phyloP scores from a whole-genome alignment of 2,113 vertebrate species.

The Barnardius zonarius region DNA sequence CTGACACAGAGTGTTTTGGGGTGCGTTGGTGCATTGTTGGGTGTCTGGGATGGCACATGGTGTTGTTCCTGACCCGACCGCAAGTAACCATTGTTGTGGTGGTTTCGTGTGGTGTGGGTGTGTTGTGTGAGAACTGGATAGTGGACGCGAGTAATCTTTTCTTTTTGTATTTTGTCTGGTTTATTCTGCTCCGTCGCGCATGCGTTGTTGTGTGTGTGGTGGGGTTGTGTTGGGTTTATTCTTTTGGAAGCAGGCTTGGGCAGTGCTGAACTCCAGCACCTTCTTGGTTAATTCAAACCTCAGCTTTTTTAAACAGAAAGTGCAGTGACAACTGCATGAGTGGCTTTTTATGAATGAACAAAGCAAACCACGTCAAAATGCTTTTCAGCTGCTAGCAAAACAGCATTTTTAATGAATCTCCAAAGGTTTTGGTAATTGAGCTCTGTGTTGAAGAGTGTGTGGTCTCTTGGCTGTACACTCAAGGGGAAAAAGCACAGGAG shows the following conservation, averaged over 20 bases:
- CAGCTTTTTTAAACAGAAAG: neutral
- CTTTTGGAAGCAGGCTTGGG: neutral
- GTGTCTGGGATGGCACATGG: too few relatives aligned
- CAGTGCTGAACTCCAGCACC: neutral
- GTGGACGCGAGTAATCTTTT: too few relatives aligned
- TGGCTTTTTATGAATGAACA: neutral
- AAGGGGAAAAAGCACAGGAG: rapidly evolving
- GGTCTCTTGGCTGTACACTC: rapidly evolving
- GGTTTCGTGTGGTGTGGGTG: too few relatives aligned
- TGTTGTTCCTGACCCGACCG: too few relatives aligned
- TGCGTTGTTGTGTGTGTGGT: too few relatives aligned
- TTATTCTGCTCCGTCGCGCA: too few relatives aligned
- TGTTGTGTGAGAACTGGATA: too few relatives aligned
- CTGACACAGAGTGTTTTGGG: too few relatives aligned
- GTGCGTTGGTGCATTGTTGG: too few relatives aligned
- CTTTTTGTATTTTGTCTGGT: too few relatives aligned
- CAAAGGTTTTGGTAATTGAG: neutral
- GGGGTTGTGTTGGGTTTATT: neutral
- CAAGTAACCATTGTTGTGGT: too few relatives aligned
- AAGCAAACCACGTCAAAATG: neutral
- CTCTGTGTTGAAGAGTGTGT: neutral
- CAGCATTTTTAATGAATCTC: neutral
- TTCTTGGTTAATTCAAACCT: neutral
- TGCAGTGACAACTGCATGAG: neutral
- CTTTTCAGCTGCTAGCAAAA: neutral